Evolutionary conservation across 2,888 invertebrate species (phyloP).

Genomic region (Hipparchia semele): DNA sequence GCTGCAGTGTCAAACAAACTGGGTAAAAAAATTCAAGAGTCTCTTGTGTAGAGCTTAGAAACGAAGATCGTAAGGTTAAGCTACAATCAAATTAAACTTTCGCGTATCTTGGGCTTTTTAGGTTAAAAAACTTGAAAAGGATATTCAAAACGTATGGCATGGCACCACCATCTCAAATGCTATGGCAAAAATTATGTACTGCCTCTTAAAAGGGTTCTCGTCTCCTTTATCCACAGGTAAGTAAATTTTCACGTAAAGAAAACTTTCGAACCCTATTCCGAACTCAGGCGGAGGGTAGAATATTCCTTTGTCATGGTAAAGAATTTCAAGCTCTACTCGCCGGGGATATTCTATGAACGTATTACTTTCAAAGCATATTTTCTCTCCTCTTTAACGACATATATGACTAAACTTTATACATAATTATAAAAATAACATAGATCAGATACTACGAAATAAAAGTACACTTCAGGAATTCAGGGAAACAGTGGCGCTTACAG

Average conservation of each 20-base stretch:
- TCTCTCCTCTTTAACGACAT: slow-evolving; percentile 18
- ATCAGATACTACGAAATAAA: background rate
- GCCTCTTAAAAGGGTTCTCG: slow-evolving; percentile 26
- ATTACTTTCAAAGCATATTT: slow-evolving; percentile 32
- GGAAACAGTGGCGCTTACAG: no score
- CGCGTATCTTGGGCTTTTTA: background rate
- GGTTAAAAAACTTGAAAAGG: background rate
- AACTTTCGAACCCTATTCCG: slow-evolving; percentile 34
- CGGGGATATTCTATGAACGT: slow-evolving; percentile 9
- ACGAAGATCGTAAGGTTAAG: background rate
- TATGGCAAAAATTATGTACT: background rate
- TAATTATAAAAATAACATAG: background rate
- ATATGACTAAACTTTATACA: slow-evolving; percentile 26
- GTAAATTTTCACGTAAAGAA: slow-evolving; percentile 39
- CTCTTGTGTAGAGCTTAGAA: background rate
- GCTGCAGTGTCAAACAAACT: background rate
- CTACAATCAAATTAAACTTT: background rate
- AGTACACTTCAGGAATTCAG: background rate
- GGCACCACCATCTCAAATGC: background rate
- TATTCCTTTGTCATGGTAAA: slow-evolving; percentile 34
- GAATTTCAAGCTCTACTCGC: slow-evolving; percentile 29
- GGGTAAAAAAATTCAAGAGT: background rate
- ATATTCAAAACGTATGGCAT: background rate
- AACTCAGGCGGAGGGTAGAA: slow-evolving; percentile 32
- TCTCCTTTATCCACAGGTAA: slow-evolving; percentile 28